Conservation (phyloP, 2,797 vertebrate genomes). For the Betta splendens region DNA sequence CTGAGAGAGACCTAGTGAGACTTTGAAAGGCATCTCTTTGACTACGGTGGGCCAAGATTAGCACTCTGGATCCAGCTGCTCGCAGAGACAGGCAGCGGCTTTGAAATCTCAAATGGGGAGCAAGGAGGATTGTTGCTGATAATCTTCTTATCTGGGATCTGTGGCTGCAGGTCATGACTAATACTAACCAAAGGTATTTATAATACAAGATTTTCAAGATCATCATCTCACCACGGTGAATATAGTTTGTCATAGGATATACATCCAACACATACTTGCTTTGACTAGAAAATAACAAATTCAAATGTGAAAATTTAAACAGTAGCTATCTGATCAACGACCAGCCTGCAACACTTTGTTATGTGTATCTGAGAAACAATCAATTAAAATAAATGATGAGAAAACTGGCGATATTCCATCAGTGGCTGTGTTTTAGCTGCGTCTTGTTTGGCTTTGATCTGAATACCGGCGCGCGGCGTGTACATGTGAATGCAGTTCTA, state of each 20-base stretch:
- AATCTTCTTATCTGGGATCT: constrained; percentile 71
- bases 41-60: constrained; percentile 71
- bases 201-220: no score
- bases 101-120: constrained; percentile 74
- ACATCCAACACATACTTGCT: no score
- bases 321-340: no score
- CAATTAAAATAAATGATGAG: neutral
- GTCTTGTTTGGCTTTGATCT: constrained; percentile 25
- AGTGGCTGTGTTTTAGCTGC: neutral
- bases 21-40: constrained; percentile 73
- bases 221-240: no score
- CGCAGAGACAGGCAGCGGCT: constrained; percentile 55
- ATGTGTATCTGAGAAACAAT: constrained; percentile 6
- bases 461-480: constrained; percentile 1
- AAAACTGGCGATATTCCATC: neutral
- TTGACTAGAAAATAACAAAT: no score
- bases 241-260: no score
- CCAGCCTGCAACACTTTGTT: no score
- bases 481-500: constrained; percentile 16
- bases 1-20: constrained; percentile 44
- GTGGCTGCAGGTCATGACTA: no score
- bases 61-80: constrained; percentile 59
- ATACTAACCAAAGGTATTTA: no score
- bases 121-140: constrained; percentile 44
- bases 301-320: no score